These are phyloP conservation scores for Discoglossus pictus DNA, from an alignment of 2,797 vertebrate species.

Conservation along the genomic window DNA sequence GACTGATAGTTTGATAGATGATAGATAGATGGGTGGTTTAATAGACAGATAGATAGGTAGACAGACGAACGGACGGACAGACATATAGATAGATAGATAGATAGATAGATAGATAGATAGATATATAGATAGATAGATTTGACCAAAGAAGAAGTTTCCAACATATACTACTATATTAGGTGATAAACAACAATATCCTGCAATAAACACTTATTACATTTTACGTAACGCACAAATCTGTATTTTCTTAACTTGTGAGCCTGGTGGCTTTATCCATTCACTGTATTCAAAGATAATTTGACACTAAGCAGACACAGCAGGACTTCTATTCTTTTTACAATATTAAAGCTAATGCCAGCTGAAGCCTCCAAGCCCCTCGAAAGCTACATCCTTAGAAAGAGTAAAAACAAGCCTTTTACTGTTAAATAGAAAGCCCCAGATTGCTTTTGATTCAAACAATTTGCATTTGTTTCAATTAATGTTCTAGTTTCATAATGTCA, in stretches of 20 bases:
- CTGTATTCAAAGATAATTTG: constrained; percentile 34
- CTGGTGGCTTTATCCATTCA: constrained; percentile 25
- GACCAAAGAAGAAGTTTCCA: too few species aligned
- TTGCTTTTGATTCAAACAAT: not conserved
- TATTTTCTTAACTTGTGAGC: not conserved
- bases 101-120: too few species aligned
- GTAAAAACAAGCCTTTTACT: constrained; percentile 21
- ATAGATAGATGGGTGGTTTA: too few species aligned
- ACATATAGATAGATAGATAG: too few species aligned
- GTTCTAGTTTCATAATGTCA: too few species aligned
- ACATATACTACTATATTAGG: too few species aligned
- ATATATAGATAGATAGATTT: too few species aligned
- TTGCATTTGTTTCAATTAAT: not conserved
- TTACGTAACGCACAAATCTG: not conserved
- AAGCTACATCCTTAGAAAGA: constrained; percentile 48
- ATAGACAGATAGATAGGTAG: too few species aligned
- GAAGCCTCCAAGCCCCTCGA: constrained; percentile 35
- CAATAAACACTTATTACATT: constrained; percentile 1
- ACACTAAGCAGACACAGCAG: constrained; percentile 45
- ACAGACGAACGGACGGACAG: too few species aligned
- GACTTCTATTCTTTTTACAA: constrained; percentile 36
- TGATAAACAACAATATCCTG: too few species aligned
- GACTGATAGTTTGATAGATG: too few species aligned
- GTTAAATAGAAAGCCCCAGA: not conserved
- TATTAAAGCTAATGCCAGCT: constrained; percentile 37